A percentile compares a stretch with the other conserved stretches of the same genome.
Evolutionary conservation across 2,888 invertebrate species (phyloP).

Genomic region (Ashinkailepas kermadecensis): DNA sequence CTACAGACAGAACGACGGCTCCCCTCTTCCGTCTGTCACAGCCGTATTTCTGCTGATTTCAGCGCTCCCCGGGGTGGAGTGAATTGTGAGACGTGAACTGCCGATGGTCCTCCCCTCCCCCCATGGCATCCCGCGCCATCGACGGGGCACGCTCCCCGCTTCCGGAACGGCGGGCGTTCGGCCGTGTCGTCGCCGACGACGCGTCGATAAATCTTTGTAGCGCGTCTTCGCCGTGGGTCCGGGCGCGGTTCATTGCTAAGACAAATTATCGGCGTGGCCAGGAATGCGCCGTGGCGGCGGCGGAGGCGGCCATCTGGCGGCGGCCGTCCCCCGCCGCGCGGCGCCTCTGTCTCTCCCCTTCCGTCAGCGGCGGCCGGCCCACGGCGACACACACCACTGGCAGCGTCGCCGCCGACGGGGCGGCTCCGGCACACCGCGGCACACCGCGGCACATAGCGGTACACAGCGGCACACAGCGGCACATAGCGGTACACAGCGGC

Average conservation of each 20-base stretch:
- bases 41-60: too few species aligned
- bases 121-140: too few species aligned
- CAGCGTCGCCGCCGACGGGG: background rate
- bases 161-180: background rate
- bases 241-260: constrained; percentile 5
- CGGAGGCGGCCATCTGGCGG: background rate
- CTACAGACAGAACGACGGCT: too few species aligned
- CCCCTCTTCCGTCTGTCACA: too few species aligned
- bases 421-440: background rate
- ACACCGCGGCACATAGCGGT: too few species aligned
- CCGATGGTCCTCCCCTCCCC: too few species aligned
- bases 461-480: too few species aligned
- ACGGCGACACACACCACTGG: background rate
- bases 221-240: constrained; percentile 17
- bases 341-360: background rate
- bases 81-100: too few species aligned
- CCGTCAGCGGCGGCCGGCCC: background rate
- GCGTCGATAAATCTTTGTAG: constrained; percentile 9
- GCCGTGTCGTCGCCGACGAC: background rate
- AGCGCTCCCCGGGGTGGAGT: too few species aligned
- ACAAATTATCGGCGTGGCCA: constrained; percentile 56
- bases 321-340: background rate
- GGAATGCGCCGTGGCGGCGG: constrained; percentile 64
- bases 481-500: too few species aligned
- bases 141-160: background rate